Evolutionary conservation across 2,888 invertebrate species (phyloP).

Genomic region (Nowickia ferox): DNA sequence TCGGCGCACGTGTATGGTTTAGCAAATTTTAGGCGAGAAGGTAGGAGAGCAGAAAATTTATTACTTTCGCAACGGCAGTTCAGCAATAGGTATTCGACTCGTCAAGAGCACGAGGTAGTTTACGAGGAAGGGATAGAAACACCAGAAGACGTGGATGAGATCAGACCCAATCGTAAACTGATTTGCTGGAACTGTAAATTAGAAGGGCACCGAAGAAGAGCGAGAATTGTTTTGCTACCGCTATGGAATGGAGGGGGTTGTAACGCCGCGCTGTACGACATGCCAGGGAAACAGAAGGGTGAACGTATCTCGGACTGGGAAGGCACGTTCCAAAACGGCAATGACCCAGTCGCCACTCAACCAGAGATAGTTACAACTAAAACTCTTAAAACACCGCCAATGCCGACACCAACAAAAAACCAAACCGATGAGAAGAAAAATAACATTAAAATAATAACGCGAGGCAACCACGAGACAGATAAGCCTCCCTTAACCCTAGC

Average conservation of each 20-base stretch:
- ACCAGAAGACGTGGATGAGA: neutral
- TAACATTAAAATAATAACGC: neutral
- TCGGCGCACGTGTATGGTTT: too few relatives aligned
- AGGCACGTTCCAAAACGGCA: neutral
- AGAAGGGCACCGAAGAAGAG: neutral
- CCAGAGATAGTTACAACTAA: neutral
- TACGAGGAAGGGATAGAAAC: too few relatives aligned
- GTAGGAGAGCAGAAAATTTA: too few relatives aligned
- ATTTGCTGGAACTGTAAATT: conserved; percentile 8
- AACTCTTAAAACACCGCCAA: neutral
- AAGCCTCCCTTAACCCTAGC: too few relatives aligned
- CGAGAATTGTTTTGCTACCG: conserved; percentile 3
- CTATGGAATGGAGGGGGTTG: neutral
- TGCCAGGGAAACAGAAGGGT: neutral
- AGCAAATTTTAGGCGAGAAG: too few relatives aligned
- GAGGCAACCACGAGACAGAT: too few relatives aligned
- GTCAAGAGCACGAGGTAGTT: too few relatives aligned
- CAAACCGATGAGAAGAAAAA: neutral
- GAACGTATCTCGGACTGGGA: too few relatives aligned
- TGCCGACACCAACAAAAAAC: neutral
- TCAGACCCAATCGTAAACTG: too few relatives aligned
- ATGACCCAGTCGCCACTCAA: neutral
- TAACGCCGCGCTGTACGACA: neutral
- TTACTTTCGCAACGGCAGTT: too few relatives aligned
- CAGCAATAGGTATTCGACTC: too few relatives aligned